phyloP scores from a whole-genome alignment of 2,888 invertebrate genomes.

The Epinotia nisella region DNA sequence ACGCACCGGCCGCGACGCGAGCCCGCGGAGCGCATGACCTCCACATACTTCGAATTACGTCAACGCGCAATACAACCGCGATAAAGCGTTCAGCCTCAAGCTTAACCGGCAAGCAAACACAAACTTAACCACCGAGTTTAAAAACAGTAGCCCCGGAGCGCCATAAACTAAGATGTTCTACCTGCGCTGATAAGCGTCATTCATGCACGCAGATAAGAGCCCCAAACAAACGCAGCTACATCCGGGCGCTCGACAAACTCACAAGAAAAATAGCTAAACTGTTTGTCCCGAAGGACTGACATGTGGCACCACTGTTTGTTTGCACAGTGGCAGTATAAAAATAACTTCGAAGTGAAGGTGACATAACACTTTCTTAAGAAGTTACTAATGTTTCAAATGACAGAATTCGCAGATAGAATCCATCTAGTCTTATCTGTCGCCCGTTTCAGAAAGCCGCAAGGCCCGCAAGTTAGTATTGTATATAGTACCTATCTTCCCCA shows the following conservation, averaged over 20 bases:
- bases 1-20: slow-evolving; percentile 25
- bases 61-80: slow-evolving; percentile 23
- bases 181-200: slow-evolving; percentile 73
- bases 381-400: background rate
- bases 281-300: slow-evolving; percentile 57
- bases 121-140: slow-evolving; percentile 47
- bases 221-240: slow-evolving; percentile 69
- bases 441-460: no score
- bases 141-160: slow-evolving; percentile 67
- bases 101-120: slow-evolving; percentile 40
- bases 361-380: slow-evolving; percentile 3
- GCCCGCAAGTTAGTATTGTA: no score
- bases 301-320: slow-evolving; percentile 59
- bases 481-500: no score
- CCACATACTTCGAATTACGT: slow-evolving; percentile 30
- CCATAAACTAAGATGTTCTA: slow-evolving; percentile 69
- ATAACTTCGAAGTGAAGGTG: background rate
- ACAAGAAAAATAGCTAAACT: slow-evolving; percentile 56
- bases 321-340: slow-evolving; percentile 2
- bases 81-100: slow-evolving; percentile 39
- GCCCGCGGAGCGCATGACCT: slow-evolving; percentile 1
- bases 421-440: background rate
- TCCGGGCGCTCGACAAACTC: slow-evolving; percentile 72
- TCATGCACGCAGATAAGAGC: slow-evolving; percentile 71
- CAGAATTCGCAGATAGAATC: background rate